Evolutionary conservation across 2,113 vertebrate species (phyloP).

Genomic region (Caranx ignobilis): DNA sequence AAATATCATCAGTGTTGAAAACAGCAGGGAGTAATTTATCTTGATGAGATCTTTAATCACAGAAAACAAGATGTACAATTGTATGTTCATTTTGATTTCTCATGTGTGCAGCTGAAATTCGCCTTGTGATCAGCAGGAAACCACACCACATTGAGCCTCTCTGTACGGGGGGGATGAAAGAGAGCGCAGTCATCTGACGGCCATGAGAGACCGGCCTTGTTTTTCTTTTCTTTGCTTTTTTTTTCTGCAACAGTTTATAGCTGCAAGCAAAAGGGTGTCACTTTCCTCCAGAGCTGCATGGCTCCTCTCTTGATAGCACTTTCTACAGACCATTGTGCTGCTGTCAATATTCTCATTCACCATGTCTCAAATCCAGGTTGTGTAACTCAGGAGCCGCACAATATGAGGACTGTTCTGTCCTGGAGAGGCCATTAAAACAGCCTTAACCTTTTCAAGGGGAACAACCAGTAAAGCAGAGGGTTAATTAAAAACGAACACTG

Average conservation of each 20-base stretch:
- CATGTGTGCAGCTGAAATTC: conserved; percentile 26
- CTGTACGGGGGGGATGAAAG: conserved; percentile 61
- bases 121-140: conserved; percentile 62
- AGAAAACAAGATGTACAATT: conserved; percentile 9
- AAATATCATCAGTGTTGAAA: conserved; percentile 12
- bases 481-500: conserved; percentile 51
- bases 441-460: conserved; percentile 32
- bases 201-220: conserved; percentile 46
- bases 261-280: conserved; percentile 21
- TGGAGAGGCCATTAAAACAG: conserved; percentile 3
- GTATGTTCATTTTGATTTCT: conserved; percentile 38
- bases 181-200: conserved; percentile 53
- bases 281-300: conserved; percentile 23
- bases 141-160: conserved; percentile 49
- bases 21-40: conserved; percentile 2
- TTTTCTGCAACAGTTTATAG: conserved; percentile 21
- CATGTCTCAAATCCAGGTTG: conserved; percentile 29
- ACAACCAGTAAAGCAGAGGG: conserved; percentile 41
- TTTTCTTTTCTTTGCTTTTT: conserved; percentile 8
- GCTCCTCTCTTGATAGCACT: conserved; percentile 7
- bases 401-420: conserved; percentile 52
- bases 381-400: conserved; percentile 48
- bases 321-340: conserved; percentile 17
- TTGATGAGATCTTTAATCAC: conserved; percentile 38
- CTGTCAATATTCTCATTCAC: conserved; percentile 61